Evolutionary conservation across 2,797 vertebrate species (phyloP), one percentile per base, ranked within the genome.

Genomic region (Acrocephalus scirpaceus): DNA sequence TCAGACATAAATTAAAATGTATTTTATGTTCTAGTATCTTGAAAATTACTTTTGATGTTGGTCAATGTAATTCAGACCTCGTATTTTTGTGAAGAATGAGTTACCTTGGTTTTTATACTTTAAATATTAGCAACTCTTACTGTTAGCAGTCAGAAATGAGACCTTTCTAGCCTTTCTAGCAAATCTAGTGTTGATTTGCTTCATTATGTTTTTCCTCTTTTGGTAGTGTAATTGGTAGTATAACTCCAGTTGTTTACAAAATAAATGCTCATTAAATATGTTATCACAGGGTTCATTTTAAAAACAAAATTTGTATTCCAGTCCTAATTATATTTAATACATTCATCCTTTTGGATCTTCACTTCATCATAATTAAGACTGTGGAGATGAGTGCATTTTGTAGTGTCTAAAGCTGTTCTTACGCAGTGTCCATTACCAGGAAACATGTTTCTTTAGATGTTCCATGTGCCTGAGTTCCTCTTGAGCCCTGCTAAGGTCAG

Each of bases 231-330:
- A 64, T 80, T 54, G 10, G 9, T 69, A 61, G 17, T 71, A 32
- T 70, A 82, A 60, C 67, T 84, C 11, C n/a, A 61, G 17, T 79
- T 86, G 44, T 69, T 95, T 83, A 61, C n/a, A 80, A 84, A 88
- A 83, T 57, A 74, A 73, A 45, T 22, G 11, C 22, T 89, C 29
- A 30, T 30, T 34, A 85, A 88, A 42, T 92, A 57, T 26, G 8
- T 65, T 72, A 25, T 66, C 58, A 47, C 17, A 32, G n/a, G 50
- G 27, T 56, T 88, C 2, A 60, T 90, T 89, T 95, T 71, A 77
- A 88, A 66, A 67, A 66, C 47, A 65, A 77, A 74, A 47, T 66
- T 78, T 78, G 13, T 81, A 40, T 67, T 50, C 22, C 13, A 47
- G 22, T 51, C 36, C 25, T 69, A 8, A 1, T 69, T 75, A 13